Base-by-base conservation (phyloP, 1,140 invertebrate species). In the Papilio xuthus region DNA sequence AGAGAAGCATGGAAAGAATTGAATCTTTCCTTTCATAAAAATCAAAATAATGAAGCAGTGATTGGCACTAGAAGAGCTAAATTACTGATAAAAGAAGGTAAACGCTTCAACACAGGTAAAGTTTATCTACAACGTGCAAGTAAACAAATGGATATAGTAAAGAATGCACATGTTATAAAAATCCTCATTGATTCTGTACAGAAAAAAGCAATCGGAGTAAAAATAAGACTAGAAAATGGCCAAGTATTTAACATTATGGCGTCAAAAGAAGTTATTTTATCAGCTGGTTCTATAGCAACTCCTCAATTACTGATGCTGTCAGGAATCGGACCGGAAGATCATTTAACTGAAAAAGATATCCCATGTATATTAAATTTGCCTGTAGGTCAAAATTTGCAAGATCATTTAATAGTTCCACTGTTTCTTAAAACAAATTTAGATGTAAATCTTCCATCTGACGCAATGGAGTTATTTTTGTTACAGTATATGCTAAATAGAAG, bases 371-470 rank as follows among this genome's bases (percentile, higher is more conserved):
- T 92, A 73, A 95, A 97, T 84, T 89, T 97, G 7, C 95, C 96
- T 0, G 97, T 97, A 2, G 97, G 97, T 0, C 86, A 95, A 71
- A 97, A 97, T 89, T 94, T 97, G 0, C 95, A 96, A 85, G 96
- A 96, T 83, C 96, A 96, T 80, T 81, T 89, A 41, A 85, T 89
- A 41, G 84, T 90, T 42, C 90, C 90, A 12, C 67, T 94, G 41
- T 89, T 87, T 63, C 78, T 92, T 23, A 88, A 88, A 76, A 84
- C 85, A 28, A 89, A 90, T 75, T 80, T 84, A 77, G 79, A 85
- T 10, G 76, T 67, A 7, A 72, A 63, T 73, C 13, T 85, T n/a
- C 71, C 86, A 28, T 69, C 81, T 15, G 83, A 88, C 28, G 75
- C 82, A 4, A 82, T 89, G 50, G 80, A 81, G 28, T 69, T 86